Conservation (phyloP, 92 coral and sea anemone species). For the Paragorgia papillata region DNA sequence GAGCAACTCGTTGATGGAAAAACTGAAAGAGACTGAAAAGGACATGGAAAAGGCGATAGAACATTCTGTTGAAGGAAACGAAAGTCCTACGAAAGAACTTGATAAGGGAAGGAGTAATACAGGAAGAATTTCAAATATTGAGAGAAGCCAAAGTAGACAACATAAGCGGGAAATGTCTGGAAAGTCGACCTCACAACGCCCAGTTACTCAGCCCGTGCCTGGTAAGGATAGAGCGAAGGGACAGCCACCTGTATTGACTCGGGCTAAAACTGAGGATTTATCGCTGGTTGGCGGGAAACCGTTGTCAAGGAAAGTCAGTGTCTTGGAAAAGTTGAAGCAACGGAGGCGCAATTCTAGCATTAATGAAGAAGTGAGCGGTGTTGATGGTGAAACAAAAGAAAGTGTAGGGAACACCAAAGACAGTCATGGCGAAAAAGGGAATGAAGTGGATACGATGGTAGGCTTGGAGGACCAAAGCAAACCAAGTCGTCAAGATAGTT, state of each 20-base stretch:
- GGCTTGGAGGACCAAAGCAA: too few species aligned
- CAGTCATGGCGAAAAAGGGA: not conserved
- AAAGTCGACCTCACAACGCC: constrained; percentile 53
- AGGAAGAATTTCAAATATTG: constrained; percentile 70
- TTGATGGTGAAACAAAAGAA: not conserved
- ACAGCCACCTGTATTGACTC: not conserved
- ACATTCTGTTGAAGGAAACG: constrained; percentile 10
- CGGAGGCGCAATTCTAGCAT: not conserved
- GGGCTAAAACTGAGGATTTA: not conserved
- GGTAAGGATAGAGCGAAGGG: not conserved
- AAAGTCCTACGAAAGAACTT: constrained; percentile 44
- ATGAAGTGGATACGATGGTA: not conserved
- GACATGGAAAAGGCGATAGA: constrained; percentile 59
- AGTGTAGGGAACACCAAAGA: not conserved
- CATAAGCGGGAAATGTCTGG: constrained; percentile 61
- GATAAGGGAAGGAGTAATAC: constrained; percentile 61
- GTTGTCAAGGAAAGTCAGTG: not conserved
- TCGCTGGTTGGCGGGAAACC: not conserved
- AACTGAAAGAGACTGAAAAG: constrained; percentile 67
- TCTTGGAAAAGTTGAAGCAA: constrained; percentile 8
- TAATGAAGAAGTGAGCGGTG: not conserved
- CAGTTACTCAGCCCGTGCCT: constrained; percentile 25
- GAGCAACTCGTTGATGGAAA: constrained; percentile 74
- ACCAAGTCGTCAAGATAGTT: not conserved
- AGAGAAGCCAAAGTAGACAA: constrained; percentile 72